Evolutionary conservation across 2,797 vertebrate species (phyloP), one percentile per base, ranked within the genome.

Genomic region (Etheostoma nigrum): DNA sequence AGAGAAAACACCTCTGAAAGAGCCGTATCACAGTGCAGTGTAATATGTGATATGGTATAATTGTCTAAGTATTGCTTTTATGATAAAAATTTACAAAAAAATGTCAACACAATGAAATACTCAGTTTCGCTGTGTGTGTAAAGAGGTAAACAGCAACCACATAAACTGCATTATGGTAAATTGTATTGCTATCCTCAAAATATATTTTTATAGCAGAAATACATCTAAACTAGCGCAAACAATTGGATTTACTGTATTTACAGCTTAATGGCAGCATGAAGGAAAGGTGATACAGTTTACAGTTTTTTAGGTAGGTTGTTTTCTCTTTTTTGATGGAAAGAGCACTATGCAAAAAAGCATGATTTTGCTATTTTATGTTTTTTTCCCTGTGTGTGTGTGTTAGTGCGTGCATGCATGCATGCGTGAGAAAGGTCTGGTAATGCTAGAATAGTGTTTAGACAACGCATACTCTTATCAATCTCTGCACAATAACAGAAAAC

Each of bases 401-500:
- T 51, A 23, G 16, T 58, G 70, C 54, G 48, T 63, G 65, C 64
- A 18, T 48, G 62, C 72, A 52, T 81, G 72, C 80, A n/a, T 71
- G 45, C 68, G 19, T 83, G 76, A 74, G 36, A 11, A 12, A 40
- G 36, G 36, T 40, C 36, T 40, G 36, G 36, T 40, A 40, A 40
- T 40, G 36, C 36, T 40, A 40, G 36, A 40, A 11, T 12, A 40
- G 76, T 81, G 83, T 91, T 91, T 74, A 82, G 83, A 91, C 92
- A 87, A 88, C 81, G 92, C 91, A 92, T 75, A 88, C 92, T 83
- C 93, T 92, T 92, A 95, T 95, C 94, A 95, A 93, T 93, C 88
- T 90, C 78, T 82, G 88, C 90, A 94, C 93, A 93, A 94, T 94
- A 90, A 93, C 90, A 91, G 89, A 94, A 94, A 94, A 94, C 93